Evolutionary conservation across 1,140 invertebrate species (phyloP).

Genomic region (Drosophila prosaltans): DNA sequence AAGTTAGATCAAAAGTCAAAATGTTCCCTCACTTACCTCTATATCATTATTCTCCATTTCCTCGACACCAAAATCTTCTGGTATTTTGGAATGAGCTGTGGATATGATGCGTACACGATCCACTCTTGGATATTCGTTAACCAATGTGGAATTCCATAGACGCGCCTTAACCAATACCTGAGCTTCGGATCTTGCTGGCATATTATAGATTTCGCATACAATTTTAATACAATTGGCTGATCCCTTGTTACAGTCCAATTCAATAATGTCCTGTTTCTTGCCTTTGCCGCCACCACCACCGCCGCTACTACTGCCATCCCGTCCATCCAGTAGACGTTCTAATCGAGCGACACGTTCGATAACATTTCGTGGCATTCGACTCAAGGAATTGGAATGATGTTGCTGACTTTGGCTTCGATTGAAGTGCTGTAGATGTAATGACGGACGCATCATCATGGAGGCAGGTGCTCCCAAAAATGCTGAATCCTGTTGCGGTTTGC

Average conservation of each 20-base stretch:
- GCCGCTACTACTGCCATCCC: background rate
- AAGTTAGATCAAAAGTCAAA: no score
- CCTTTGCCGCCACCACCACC: conserved; percentile 84
- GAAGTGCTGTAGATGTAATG: conserved; percentile 9
- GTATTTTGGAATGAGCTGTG: conserved; percentile 89
- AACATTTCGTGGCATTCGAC: conserved; percentile 86
- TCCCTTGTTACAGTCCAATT: conserved; percentile 91
- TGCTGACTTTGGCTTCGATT: conserved; percentile 34
- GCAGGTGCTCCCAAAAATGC: conserved; percentile 57
- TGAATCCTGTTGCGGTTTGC: conserved; percentile 77
- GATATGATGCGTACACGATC: conserved; percentile 92
- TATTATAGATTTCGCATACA: conserved; percentile 90
- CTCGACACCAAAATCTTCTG: conserved; percentile 88
- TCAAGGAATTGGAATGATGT: conserved; percentile 20
- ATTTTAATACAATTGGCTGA: conserved; percentile 95
- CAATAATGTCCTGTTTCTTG: conserved; percentile 88
- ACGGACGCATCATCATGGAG: conserved; percentile 57
- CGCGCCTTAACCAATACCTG: conserved; percentile 91
- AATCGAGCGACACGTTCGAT: conserved; percentile 88
- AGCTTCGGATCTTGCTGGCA: conserved; percentile 89
- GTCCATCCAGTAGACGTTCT: conserved; percentile 87
- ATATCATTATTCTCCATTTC: conserved; percentile 87
- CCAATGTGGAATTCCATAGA: conserved; percentile 95
- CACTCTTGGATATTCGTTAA: conserved; percentile 93
- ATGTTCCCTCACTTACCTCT: conserved; percentile 83